Percentiles rank a stretch among this genome's conserved stretches.
Conservation (phyloP, 2,113 vertebrate species). For the Callocephalon fimbriatum region DNA sequence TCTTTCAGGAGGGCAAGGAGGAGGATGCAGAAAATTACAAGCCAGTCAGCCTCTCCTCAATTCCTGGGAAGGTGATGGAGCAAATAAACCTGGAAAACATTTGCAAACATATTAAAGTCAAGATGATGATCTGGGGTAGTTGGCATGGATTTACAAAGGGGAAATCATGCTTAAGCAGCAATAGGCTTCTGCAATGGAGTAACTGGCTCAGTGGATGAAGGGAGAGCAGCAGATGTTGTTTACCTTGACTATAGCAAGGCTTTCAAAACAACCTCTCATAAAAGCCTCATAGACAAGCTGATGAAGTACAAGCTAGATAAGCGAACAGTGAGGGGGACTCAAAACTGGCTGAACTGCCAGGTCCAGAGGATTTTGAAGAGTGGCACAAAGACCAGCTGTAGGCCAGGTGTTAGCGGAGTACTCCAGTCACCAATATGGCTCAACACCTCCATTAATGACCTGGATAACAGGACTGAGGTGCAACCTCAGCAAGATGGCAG, state of each 20-base stretch:
- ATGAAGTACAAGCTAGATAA: not conserved
- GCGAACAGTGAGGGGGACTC: not conserved
- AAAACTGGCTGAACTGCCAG: not conserved
- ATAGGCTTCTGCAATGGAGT: not conserved
- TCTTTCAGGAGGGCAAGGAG: not conserved
- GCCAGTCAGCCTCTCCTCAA: not conserved
- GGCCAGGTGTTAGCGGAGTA: rapidly evolving
- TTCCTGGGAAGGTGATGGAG: not conserved
- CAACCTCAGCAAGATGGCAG: not conserved
- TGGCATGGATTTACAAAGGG: not conserved
- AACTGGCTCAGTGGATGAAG: not conserved
- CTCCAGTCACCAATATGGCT: not conserved
- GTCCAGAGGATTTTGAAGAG: not conserved
- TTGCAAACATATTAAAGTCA: not conserved
- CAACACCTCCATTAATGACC: not conserved
- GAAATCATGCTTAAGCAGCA: not conserved
- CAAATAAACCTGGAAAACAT: not conserved
- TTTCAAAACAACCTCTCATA: slow-evolving; percentile 20
- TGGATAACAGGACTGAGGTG: not conserved
- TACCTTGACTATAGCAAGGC: slow-evolving; percentile 17
- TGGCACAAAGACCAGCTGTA: not conserved
- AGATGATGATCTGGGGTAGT: not conserved
- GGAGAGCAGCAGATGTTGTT: slow-evolving; percentile 50
- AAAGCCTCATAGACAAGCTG: slow-evolving; percentile 19
- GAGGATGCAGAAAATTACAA: not conserved